Base-by-base conservation (phyloP, 2,888 invertebrate species). In the Strigamia crassipes region DNA sequence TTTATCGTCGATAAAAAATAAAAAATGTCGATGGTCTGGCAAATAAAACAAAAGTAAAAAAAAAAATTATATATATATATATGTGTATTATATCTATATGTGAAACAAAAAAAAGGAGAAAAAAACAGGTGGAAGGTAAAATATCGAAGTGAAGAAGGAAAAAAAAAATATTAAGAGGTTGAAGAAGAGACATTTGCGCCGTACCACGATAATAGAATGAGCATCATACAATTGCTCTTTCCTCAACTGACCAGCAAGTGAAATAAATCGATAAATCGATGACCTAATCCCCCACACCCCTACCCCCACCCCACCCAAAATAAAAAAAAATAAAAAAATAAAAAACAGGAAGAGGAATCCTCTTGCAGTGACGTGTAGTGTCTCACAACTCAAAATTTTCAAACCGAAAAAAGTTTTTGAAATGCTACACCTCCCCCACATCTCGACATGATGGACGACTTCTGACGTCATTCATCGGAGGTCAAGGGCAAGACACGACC, bases 231-330 rank as follows among this genome's bases (percentile, higher is more conserved):
- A 73, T 73, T 73, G 73, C 31, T 73, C 73, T 73, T 31, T 31
- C 73, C 73, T 27, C 23, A 31, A 73, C 73, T 73, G 73, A 73
- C 73, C 73, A 31, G 73, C 73, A 31, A 73, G 73, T 27, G 46
- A 80, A 80, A 78, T 78, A 46, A 80, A 80, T 80, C 80, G 80
- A 80, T 80, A 80, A 80, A 80, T 80, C 80, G 46, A 80, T 80
- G 80, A 27, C 31, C 73, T 73, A 73, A 73, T 73, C 15, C 73
- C 31, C 31, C 23, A 27, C 13, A 23, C 31, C 73, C 66, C 21
- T 10, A 21, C 66, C 21, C 66, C 12, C n/a, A 56, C 27, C 23
- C 73, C 73, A 73, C 73, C 73, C 27, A 73, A 73, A 73, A 73
- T 73, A 73, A 31, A 61, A 61, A 51, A 6, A 51, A 51, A n/a